A percentile compares a stretch with the other conserved stretches of the same genome.
These are phyloP conservation scores for Macrochelys suwanniensis DNA, from an alignment of 2,797 vertebrate species.

Conservation along the genomic window DNA sequence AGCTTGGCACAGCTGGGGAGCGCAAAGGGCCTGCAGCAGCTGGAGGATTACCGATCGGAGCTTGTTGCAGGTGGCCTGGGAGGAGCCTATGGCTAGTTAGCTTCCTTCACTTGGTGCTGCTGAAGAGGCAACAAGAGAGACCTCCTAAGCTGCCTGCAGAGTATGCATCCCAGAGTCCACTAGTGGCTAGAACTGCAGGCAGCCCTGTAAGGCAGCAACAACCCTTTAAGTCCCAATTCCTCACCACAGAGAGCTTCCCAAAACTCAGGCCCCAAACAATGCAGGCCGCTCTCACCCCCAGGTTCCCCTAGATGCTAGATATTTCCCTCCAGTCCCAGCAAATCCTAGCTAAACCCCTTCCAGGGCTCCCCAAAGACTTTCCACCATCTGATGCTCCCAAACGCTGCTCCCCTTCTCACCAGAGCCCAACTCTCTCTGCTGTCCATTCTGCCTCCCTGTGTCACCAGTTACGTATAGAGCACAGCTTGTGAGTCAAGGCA, in stretches of 20 bases:
- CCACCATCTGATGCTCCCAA: not conserved
- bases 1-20: not conserved
- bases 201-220: not conserved
- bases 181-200: not conserved
- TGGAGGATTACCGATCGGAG: not conserved
- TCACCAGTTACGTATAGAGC: not conserved
- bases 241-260: fast-evolving
- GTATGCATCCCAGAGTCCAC: fast-evolving
- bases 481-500: fast-evolving
- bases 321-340: not conserved
- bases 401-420: not conserved
- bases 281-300: fast-evolving
- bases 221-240: fast-evolving
- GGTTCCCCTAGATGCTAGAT: fast-evolving
- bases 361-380: not conserved
- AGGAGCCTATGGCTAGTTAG: not conserved
- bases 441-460: not conserved
- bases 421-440: not conserved
- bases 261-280: fast-evolving
- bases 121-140: fast-evolving
- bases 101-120: not conserved
- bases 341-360: not conserved
- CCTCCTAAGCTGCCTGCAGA: not conserved
- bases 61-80: not conserved
- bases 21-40: not conserved